These are phyloP conservation scores for Falcaria lacertinaria DNA, from an alignment of 2,888 invertebrate genomes.

Conservation along the genomic window DNA sequence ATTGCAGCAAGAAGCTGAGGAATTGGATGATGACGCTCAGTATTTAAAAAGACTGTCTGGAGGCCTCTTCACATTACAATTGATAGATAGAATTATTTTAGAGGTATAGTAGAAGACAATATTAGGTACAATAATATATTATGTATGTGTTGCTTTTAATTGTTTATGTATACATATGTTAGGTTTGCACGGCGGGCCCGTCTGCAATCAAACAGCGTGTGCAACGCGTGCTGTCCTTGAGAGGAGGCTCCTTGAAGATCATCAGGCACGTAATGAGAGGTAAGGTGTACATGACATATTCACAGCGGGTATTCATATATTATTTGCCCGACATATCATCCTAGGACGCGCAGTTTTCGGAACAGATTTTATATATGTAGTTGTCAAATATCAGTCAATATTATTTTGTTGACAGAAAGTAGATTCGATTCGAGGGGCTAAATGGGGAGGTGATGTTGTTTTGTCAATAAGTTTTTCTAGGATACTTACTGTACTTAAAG, in stretches of 20 bases:
- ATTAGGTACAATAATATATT: constrained; percentile 1
- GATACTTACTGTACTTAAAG: too few species aligned
- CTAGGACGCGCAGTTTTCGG: too few species aligned
- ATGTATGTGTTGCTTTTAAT: too few species aligned
- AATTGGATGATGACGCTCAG: constrained; percentile 89
- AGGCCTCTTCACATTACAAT: constrained; percentile 97
- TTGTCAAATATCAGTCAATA: too few species aligned
- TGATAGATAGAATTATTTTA: constrained; percentile 93
- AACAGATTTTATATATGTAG: too few species aligned
- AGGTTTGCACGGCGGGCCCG: constrained; percentile 85
- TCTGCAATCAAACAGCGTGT: constrained; percentile 90
- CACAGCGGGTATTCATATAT: too few species aligned
- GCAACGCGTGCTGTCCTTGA: constrained; percentile 91
- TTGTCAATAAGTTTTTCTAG: too few species aligned
- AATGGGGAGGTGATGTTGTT: too few species aligned
- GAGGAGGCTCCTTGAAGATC: constrained; percentile 94
- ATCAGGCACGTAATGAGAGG: constrained; percentile 96
- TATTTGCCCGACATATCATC: too few species aligned
- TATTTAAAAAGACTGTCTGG: constrained; percentile 94
- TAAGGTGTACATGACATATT: too few species aligned
- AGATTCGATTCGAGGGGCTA: too few species aligned
- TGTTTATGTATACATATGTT: neutral
- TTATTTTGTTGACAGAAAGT: too few species aligned
- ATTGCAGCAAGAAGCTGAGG: constrained; percentile 79
- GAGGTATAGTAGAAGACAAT: constrained; percentile 74